Base-by-base conservation (phyloP, 2,888 invertebrate genomes). In the Heliconius ethilla region DNA sequence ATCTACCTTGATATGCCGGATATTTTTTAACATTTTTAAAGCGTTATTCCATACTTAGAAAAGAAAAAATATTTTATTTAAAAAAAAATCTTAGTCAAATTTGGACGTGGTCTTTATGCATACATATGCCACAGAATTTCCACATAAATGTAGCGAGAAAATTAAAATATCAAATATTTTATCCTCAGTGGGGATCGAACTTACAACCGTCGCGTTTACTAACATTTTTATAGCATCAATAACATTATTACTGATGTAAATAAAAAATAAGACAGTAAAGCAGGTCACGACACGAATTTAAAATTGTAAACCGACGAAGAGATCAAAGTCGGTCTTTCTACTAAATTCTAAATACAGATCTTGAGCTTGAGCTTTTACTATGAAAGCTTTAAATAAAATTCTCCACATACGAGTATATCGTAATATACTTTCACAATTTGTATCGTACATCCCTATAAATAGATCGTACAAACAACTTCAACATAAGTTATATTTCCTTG, bases 401-500 rank as follows among this genome's bases (percentile, higher is more conserved):
- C 33, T n/a, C 29, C 33, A 70, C 55, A 55, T 9, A 67, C 67
- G n/a, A 40, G 25, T 69, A 72, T 63, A 74, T 37, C 63, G 15
- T 62, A 37, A 45, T 63, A 40, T 63, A 40, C 74, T 63, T 63
- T 6, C 25, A 62, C 40, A 63, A 74, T 63, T 62, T 74, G 27
- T 45, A 63, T 59, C 22, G 59, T 25, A 72, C 74, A 63, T 65
- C 45, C 27, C 10, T 62, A 63, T 73, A 76, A 67, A 65, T 72
- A 75, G n/a, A n/a, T 66, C 22, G 25, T 66, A 51, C 63, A 65
- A 70, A 70, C 45, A 75, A 72, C 65, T 72, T 67, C 3, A 65
- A 59, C 22, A 66, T 27, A 75, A 51, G 59, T 65, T 74, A 69
- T 69, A 76, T 59, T 29, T 65, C 75, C 66, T 77, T 51, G 72